A percentile compares a stretch with the other conserved stretches of the same genome.
Conservation (phyloP, 2,797 vertebrate genomes). For the Siniperca undulata region DNA sequence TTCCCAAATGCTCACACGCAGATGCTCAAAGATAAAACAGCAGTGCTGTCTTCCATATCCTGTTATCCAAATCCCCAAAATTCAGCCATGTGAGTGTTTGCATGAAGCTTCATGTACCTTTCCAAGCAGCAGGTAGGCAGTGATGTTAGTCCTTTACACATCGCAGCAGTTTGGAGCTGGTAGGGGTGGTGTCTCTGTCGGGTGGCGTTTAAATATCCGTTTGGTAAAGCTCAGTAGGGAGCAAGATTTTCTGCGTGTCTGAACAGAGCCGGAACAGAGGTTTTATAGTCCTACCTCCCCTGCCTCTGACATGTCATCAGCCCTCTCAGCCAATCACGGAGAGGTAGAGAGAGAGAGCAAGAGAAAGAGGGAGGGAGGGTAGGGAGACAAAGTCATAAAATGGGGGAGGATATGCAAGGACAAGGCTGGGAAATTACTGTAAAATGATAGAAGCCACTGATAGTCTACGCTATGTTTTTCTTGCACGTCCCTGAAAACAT, state of each 20-base stretch:
- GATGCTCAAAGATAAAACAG: constrained; percentile 19
- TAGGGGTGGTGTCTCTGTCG: not conserved
- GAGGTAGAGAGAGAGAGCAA: not conserved
- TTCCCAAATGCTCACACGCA: constrained; percentile 8
- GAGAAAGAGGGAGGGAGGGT: not conserved
- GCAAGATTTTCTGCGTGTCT: constrained; percentile 66
- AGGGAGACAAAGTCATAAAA: constrained; percentile 20
- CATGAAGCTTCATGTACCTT: constrained; percentile 85
- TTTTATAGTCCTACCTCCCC: constrained; percentile 77
- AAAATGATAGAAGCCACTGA: constrained; percentile 42
- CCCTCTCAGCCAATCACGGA: constrained; percentile 75
- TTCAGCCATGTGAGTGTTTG: constrained; percentile 5
- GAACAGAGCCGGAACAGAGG: constrained; percentile 43
- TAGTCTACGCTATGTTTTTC: constrained; percentile 16
- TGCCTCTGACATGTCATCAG: constrained; percentile 69
- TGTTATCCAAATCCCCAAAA: constrained; percentile 32
- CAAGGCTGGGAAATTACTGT: constrained; percentile 58
- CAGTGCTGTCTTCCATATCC: not conserved
- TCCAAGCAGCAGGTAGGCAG: constrained; percentile 91
- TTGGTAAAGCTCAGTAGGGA: constrained; percentile 44
- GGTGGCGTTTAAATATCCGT: constrained; percentile 54
- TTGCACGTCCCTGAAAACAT: constrained; percentile 40
- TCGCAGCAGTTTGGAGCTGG: constrained; percentile 65
- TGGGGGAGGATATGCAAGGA: constrained; percentile 42
- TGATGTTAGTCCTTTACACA: constrained; percentile 90